Conservation (phyloP, 1,140 invertebrate species). For the Dreissena polymorpha region DNA sequence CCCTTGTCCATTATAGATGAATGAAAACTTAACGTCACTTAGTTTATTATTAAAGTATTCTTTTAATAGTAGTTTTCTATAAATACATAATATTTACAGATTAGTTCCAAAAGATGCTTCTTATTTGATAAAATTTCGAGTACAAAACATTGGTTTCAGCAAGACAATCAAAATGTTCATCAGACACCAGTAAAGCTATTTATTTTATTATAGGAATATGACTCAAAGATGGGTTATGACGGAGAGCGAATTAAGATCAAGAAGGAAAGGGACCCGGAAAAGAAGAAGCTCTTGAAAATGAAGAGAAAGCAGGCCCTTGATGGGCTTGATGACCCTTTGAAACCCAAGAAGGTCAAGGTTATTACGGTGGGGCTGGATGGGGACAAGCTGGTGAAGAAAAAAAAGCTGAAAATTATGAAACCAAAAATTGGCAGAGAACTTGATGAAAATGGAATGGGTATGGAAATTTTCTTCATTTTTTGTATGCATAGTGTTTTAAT, state of each 20-base stretch:
- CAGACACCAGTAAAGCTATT: no score
- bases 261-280: slow-evolving; percentile 71
- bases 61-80: no score
- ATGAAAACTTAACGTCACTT: no score
- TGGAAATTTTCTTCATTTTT: slow-evolving; percentile 7
- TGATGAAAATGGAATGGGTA: slow-evolving; percentile 60
- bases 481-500: background rate
- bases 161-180: no score
- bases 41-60: no score
- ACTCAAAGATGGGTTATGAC: slow-evolving; percentile 54
- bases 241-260: slow-evolving; percentile 65
- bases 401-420: slow-evolving; percentile 72
- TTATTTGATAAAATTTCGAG: no score
- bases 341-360: slow-evolving; percentile 63
- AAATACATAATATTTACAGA: no score
- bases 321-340: slow-evolving; percentile 52
- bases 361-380: slow-evolving; percentile 55
- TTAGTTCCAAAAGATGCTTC: no score
- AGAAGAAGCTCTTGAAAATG: slow-evolving; percentile 67
- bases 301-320: slow-evolving; percentile 67
- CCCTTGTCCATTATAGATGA: no score
- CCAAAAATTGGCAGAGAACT: slow-evolving; percentile 78
- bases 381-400: slow-evolving; percentile 75
- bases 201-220: slow-evolving; percentile 8
- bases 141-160: no score